Base-by-base conservation (phyloP, 2,113 vertebrate species). In the Pelecanus crispus region DNA sequence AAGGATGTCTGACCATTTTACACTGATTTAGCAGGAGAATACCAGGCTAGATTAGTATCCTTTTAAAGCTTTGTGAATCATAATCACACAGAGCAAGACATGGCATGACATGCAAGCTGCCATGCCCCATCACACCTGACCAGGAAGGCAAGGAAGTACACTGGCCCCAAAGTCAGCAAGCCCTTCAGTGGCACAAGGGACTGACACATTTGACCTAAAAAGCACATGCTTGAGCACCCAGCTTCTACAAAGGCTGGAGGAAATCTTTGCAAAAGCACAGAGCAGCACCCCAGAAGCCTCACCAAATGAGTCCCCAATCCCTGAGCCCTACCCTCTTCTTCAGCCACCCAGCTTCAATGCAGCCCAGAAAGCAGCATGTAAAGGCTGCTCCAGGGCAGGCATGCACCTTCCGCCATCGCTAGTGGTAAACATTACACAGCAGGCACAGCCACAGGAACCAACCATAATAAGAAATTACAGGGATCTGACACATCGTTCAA, bases 1-100 rank as follows among this genome's bases (percentile, higher is more conserved):
- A 83, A 95, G 55, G 36, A 84, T 44, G 42, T 44, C 80, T 87
- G 85, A 92, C 61, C 86, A 89, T 45, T 93, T 81, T 10, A 81
- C 90, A 90, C 25, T 79, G 52, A 84, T 82, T 86, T 86, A 65
- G 47, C 38, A 72, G 25, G 32, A 94, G 50, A 86, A 81, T 14
- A 71, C 19, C 55, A 70, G 24, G 38, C 29, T 81, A 65, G 58
- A 90, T 71, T 11, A 92, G 32, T 21, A 36, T 34, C 36, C 62
- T 77, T 83, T 50, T 38, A 77, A 77, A 95, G 66, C 49, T 65
- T 9, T 52, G 44, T 55, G 47, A 91, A 66, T 38, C 6, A 2
- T n/a, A 38, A 77, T 44, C 56, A 53, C 67, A 45, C 8, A 2
- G 42, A 92, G 66, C 24, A 79, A 70, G 36, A 70, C 4, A 36